These are phyloP conservation scores for Piscicola geometra DNA, from an alignment of 2,888 invertebrate species.

Conservation along the genomic window DNA sequence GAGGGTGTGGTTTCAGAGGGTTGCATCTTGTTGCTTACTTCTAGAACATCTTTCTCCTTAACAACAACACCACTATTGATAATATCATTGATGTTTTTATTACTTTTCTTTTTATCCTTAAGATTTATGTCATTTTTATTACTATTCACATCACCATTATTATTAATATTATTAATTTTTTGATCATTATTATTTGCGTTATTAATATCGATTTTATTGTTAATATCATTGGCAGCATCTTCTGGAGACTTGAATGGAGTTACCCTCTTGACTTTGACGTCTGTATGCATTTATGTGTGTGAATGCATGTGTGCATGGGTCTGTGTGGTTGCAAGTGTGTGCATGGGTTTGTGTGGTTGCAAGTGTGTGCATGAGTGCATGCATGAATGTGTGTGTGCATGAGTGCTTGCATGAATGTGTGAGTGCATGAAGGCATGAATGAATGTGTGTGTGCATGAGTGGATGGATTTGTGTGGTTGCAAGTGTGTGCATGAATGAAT, in stretches of 20 bases:
- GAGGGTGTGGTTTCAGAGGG: too few species aligned
- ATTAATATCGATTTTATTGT: too few species aligned
- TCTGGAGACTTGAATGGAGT: too few species aligned
- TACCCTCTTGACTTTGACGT: too few species aligned
- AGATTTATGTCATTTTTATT: not conserved
- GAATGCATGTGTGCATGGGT: conserved; percentile 16
- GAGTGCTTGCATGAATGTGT: conserved; percentile 36
- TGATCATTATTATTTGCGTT: too few species aligned
- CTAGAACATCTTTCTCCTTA: too few species aligned
- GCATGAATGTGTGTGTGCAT: conserved; percentile 36
- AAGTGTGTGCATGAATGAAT: conserved; percentile 12
- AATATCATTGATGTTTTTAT: not conserved
- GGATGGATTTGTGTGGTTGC: not conserved
- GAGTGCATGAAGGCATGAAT: conserved; percentile 35
- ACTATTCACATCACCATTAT: not conserved
- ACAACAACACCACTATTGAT: not conserved
- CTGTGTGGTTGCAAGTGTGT: conserved; percentile 23
- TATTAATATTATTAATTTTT: too few species aligned
- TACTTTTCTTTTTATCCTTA: not conserved
- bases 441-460: conserved; percentile 23
- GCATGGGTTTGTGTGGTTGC: conserved; percentile 29
- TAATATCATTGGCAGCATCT: too few species aligned
- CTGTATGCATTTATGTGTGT: conserved; percentile 23
- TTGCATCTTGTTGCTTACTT: too few species aligned
- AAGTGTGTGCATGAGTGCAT: conserved; percentile 28